These are phyloP conservation scores for Lamproptera curius DNA, from an alignment of 2,888 invertebrate genomes.

Conservation along the genomic window DNA sequence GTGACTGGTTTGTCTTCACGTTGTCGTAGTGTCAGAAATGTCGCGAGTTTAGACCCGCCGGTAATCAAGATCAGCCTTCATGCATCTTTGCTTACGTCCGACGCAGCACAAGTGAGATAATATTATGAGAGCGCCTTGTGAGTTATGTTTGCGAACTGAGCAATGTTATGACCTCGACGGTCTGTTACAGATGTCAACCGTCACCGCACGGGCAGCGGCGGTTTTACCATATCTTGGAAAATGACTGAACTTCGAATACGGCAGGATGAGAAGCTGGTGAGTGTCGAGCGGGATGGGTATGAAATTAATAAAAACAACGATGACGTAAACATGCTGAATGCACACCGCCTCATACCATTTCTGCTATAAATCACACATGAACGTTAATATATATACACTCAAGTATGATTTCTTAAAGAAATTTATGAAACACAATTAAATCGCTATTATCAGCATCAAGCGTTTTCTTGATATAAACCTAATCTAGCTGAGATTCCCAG, in stretches of 20 bases:
- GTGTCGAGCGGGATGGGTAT: slow-evolving; percentile 31
- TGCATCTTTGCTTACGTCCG: slow-evolving; percentile 60
- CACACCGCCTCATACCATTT: too few relatives aligned
- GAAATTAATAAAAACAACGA: too few relatives aligned
- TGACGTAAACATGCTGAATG: too few relatives aligned
- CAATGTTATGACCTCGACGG: slow-evolving; percentile 61
- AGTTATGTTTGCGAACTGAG: slow-evolving; percentile 24
- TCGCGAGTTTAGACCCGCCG: slow-evolving; percentile 53
- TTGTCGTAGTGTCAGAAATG: slow-evolving; percentile 55
- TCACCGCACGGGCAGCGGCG: slow-evolving; percentile 70
- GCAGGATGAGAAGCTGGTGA: slow-evolving; percentile 71
- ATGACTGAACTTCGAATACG: slow-evolving; percentile 68
- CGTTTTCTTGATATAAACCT: too few relatives aligned
- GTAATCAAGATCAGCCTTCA: slow-evolving; percentile 54
- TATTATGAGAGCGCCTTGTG: slow-evolving; percentile 12
- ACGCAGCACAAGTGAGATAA: slow-evolving; percentile 63
- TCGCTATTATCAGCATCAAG: too few relatives aligned
- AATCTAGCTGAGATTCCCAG: too few relatives aligned
- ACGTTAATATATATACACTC: too few relatives aligned
- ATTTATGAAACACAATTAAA: too few relatives aligned
- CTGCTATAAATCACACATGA: too few relatives aligned
- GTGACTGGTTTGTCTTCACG: slow-evolving; percentile 63
- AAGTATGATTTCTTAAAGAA: too few relatives aligned
- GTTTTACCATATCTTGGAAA: slow-evolving; percentile 75
- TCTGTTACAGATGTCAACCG: slow-evolving; percentile 72